phyloP scores from a whole-genome alignment of 2,113 vertebrate species.

The Steatornis caripensis region DNA sequence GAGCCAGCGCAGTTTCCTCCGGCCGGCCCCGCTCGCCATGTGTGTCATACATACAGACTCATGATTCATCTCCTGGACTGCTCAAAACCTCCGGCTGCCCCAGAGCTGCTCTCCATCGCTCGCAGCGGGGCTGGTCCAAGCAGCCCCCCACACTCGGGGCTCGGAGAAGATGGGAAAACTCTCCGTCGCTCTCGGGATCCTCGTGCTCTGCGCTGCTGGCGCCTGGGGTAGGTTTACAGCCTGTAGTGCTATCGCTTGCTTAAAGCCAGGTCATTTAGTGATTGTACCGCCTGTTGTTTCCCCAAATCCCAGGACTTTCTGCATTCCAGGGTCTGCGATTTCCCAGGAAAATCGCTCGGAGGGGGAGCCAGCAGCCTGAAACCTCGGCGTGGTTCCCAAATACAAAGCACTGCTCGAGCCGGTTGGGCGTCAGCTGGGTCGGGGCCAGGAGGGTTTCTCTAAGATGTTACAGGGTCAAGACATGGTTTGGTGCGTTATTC shows the following conservation, averaged over 20 bases:
- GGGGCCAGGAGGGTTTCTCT: background rate
- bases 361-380: background rate
- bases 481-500: background rate
- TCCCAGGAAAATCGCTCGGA: accelerated
- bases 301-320: background rate
- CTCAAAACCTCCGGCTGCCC: background rate
- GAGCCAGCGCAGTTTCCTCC: slow-evolving; percentile 25
- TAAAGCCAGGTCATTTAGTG: background rate
- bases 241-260: background rate
- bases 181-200: background rate
- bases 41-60: background rate
- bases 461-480: background rate
- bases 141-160: background rate
- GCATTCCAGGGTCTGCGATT: background rate
- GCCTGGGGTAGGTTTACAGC: slow-evolving; percentile 18
- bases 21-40: background rate
- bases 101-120: background rate
- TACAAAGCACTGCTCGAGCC: accelerated
- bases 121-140: background rate
- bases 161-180: background rate
- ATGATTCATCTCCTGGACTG: slow-evolving; percentile 6
- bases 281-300: background rate
- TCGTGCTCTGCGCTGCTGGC: background rate
- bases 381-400: accelerated
- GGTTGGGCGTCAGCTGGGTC: accelerated